These are phyloP conservation scores for Macrostomum lignano DNA, from an alignment of 1,140 invertebrate genomes.

Conservation along the genomic window DNA sequence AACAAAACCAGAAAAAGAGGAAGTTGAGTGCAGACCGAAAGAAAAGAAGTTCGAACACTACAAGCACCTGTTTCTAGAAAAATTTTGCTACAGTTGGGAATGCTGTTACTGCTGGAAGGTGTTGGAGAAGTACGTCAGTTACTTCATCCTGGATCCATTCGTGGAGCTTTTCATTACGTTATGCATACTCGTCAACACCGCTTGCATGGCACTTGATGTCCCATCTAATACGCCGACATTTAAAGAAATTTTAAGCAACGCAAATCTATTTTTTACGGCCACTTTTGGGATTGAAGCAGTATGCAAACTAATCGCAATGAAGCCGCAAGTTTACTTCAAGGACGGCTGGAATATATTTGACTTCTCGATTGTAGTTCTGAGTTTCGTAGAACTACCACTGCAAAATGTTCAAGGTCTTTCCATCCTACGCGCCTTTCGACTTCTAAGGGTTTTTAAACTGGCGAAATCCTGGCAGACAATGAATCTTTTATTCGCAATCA, in stretches of 20 bases:
- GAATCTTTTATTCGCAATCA: conserved; percentile 84
- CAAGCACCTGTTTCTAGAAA: too few species aligned
- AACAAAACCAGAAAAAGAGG: too few species aligned
- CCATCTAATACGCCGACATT: conserved; percentile 42
- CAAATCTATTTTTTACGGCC: conserved; percentile 92
- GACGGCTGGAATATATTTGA: conserved; percentile 98
- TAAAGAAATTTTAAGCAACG: conserved; percentile 49
- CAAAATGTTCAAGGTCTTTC: conserved; percentile 76
- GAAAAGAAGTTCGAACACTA: too few species aligned
- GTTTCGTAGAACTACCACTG: conserved; percentile 61
- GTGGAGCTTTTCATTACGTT: conserved; percentile 88
- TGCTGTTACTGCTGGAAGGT: too few species aligned
- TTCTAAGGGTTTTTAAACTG: conserved; percentile 96
- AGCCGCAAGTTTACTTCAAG: conserved; percentile 84
- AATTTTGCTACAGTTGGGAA: too few species aligned
- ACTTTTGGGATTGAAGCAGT: conserved; percentile 87
- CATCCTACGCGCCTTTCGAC: conserved; percentile 77
- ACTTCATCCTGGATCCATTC: conserved; percentile 90
- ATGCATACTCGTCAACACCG: conserved; percentile 83
- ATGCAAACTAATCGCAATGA: conserved; percentile 76
- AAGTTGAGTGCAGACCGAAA: too few species aligned
- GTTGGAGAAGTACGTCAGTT: too few species aligned
- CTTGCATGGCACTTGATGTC: conserved; percentile 89
- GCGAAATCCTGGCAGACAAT: conserved; percentile 94
- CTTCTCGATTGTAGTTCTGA: conserved; percentile 81